Conservation (phyloP, 2,888 invertebrate genomes). For the Pecten maximus region DNA sequence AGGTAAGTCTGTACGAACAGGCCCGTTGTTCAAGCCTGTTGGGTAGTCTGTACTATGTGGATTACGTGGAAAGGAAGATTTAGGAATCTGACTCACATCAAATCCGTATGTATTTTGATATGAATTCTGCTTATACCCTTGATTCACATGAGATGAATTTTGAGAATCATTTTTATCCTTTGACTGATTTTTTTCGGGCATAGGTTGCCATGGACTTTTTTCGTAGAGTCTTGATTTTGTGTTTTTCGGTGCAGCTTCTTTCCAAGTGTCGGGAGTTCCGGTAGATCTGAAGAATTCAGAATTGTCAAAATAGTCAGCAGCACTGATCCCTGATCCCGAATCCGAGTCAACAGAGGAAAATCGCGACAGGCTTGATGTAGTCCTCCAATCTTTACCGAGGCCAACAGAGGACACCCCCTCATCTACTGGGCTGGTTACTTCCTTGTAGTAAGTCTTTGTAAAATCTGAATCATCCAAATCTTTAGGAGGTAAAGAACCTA, state of each 20-base stretch:
- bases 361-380: neutral
- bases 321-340: neutral
- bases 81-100: neutral
- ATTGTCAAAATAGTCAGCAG: neutral
- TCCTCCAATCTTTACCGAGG: no score
- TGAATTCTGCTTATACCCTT: neutral
- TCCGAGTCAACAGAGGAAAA: neutral
- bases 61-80: neutral
- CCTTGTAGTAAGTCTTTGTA: neutral
- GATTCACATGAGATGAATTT: neutral
- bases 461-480: neutral
- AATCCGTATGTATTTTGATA: conserved; percentile 4
- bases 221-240: neutral
- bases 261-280: neutral
- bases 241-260: neutral
- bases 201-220: neutral
- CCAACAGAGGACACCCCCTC: neutral
- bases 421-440: neutral
- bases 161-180: neutral
- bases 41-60: neutral
- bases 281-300: neutral
- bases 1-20: no score
- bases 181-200: neutral
- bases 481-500: neutral
- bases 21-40: no score